These are phyloP conservation scores for Aplochiton taeniatus DNA, from an alignment of 2,797 vertebrate genomes.

Conservation along the genomic window DNA sequence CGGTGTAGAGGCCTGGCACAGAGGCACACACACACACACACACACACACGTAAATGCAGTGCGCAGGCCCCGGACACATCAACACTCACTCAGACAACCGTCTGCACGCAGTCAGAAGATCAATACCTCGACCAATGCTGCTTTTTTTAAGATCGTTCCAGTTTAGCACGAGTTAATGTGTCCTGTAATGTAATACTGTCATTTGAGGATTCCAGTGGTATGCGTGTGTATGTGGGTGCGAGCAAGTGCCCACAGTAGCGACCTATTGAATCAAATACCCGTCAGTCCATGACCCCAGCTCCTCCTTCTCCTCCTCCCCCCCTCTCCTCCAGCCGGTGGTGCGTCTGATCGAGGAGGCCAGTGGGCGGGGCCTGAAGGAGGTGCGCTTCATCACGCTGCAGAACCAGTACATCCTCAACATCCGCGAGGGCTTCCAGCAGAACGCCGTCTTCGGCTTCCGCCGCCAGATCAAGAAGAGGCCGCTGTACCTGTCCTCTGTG, in stretches of 20 bases:
- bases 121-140: slow-evolving; percentile 20
- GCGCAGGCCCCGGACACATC: slow-evolving; percentile 25
- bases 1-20: no score
- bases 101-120: slow-evolving; percentile 36
- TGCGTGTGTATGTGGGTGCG: slow-evolving; percentile 22
- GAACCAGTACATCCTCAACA: slow-evolving; percentile 96
- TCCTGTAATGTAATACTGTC: background rate
- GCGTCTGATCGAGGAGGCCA: slow-evolving; percentile 92
- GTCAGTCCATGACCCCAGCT: background rate
- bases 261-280: no score
- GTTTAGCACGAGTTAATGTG: slow-evolving; percentile 3
- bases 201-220: background rate
- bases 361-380: slow-evolving; percentile 89
- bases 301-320: background rate
- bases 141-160: no score
- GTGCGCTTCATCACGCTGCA: slow-evolving; percentile 96
- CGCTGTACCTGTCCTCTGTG: slow-evolving; percentile 89
- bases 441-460: slow-evolving; percentile 89
- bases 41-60: background rate
- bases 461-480: slow-evolving; percentile 92
- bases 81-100: slow-evolving; percentile 35
- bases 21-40: background rate
- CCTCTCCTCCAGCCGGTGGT: slow-evolving; percentile 83
- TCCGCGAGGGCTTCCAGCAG: slow-evolving; percentile 92
- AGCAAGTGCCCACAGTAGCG: background rate